Evolutionary conservation across 2,113 vertebrate species (phyloP).

Genomic region (Rhabdomys dilectus): DNA sequence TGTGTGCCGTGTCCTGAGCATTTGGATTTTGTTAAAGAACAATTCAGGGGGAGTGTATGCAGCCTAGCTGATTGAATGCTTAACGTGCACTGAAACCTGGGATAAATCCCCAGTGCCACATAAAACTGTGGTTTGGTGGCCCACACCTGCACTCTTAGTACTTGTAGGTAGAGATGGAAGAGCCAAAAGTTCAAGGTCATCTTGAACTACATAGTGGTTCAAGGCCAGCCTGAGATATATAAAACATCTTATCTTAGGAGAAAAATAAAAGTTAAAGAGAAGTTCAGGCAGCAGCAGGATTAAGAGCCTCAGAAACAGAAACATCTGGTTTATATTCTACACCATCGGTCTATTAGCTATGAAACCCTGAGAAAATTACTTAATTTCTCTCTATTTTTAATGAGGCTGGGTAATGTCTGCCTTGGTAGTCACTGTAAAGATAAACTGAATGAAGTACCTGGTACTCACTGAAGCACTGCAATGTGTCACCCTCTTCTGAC

Average conservation of each 20-base stretch:
- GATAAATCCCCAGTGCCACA: not conserved
- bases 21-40: not conserved
- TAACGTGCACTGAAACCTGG: not conserved
- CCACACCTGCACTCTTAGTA: not conserved
- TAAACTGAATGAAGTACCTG: not conserved
- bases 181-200: not conserved
- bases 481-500: not conserved
- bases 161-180: not conserved
- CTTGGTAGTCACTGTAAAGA: constrained; percentile 23
- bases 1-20: accelerated
- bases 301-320: not conserved
- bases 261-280: not conserved
- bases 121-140: not conserved
- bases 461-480: not conserved
- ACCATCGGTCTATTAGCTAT: not conserved
- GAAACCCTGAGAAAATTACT: constrained; percentile 4
- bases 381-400: constrained; percentile 20
- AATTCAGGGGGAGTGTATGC: not conserved
- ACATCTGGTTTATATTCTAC: not conserved
- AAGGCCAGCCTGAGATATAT: not conserved
- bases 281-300: not conserved
- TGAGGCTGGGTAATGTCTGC: constrained; percentile 6
- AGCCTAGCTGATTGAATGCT: not conserved
- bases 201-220: not conserved
- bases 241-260: not conserved